Base-by-base conservation (phyloP, 2,113 vertebrate species). In the Oncorhynchus clarkii region DNA sequence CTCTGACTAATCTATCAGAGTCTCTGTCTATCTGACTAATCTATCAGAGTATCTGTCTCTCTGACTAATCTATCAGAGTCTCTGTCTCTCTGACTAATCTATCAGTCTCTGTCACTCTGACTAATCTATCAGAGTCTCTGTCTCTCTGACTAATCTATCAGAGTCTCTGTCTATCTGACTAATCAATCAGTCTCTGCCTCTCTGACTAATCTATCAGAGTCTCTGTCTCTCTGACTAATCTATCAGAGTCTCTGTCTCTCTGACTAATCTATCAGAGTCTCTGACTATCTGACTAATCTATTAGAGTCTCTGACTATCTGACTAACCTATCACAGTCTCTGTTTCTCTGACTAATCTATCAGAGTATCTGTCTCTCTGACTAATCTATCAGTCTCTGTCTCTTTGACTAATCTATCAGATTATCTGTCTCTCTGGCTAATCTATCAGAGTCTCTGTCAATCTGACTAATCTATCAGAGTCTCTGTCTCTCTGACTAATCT, bases 311-410 rank as follows among this genome's bases (percentile, higher is more conserved):
- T n/a, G n/a, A n/a, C n/a, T n/a, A n/a, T 18, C n/a, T 60, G n/a
- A 7, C 57, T 60, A 0, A 34, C n/a, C 57, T 60, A 8, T 18
- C 57, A 7, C 0, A 16, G 0, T 9, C 7, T 9, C 8, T 39
- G 8, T 9, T 6, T 18, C n/a, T 18, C n/a, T 60, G n/a, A 7
- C 57, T 60, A 0, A 34, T 60, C 57, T 60, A 8, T 18, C 57
- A 7, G 0, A 16, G 0, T 9, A 1, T 9, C 8, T 39, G 8
- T 9, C 20, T 18, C n/a, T n/a, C n/a, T n/a, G 74, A 12, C 16
- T 60, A 4, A 60, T 60, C n/a, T 60, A 60, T 16, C 57, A 60
- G 18, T 60, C 4, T 20, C 57, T n/a, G 57, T 60, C 57, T 60
- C 4, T 18, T 7, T 60, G n/a, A 7, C 57, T 60, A 0, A 34